Evolutionary conservation across 2,888 invertebrate genomes (phyloP), one percentile per base, ranked within the genome.

Genomic region (Diadromus collaris): DNA sequence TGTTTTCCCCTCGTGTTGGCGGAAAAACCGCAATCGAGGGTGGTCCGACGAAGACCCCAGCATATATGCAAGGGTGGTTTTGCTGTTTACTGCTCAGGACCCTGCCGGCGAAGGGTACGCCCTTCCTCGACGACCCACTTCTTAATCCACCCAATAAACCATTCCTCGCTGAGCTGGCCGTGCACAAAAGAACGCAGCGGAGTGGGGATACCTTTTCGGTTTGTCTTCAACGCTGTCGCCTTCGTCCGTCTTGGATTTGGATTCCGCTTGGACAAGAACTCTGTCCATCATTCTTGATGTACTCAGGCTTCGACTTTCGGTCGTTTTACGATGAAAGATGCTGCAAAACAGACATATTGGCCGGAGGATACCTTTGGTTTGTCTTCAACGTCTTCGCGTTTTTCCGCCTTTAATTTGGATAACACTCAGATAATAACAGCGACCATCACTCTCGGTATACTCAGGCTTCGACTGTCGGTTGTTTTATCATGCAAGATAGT

Each of bases 11-110:
- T 29, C 5, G 60, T 29, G 48, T 67, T 51, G 61, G 34, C 29
- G 38, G 32, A 34, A 41, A 41, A 60, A 72, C 44, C 51, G 51
- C 51, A 32, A 32, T n/a, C 2, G 41, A 24, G 56, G 64, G 54
- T 41, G 7, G 51, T 16, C 16, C 54, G 32, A 16, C 41, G 21
- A 24, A 21, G 2, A 34, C 19, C 9, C 54, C 29, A 0, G 38
- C 27, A 21, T 32, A 19, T 19, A 27, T 32, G 34, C 44, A 10
- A n/a, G 44, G 58, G 6, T 32, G 58, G 29, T 44, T 41, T 44
- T 29, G 58, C 13, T 46, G 69, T 34, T 58, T 70, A 46, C 44
- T 19, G 24, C 46, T 46, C 16, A 19, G 32, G 44, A 9, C 9
- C 19, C 24, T 24, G 48, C 1, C 32, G 19, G 63, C 44, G 16